Percentiles rank a stretch among this genome's conserved stretches.
Conservation (phyloP, 2,888 invertebrate species). For the Cybosia mesomella region DNA sequence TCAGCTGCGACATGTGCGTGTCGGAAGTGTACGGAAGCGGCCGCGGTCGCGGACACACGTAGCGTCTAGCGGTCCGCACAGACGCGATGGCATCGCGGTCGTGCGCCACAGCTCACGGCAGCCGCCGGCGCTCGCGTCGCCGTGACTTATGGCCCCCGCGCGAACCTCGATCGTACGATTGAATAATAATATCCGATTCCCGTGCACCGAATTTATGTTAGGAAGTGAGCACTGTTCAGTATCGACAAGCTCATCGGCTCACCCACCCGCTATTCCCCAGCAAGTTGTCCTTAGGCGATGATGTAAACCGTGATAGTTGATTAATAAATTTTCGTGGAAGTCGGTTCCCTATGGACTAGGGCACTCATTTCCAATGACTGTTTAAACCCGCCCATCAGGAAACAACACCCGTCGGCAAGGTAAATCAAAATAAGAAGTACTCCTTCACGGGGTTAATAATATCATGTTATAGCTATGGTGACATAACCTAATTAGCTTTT, state of each 20-base stretch:
- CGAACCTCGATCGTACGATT: constrained; percentile 85
- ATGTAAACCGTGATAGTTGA: constrained; percentile 71
- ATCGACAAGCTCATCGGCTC: constrained; percentile 76
- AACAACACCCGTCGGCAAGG: neutral
- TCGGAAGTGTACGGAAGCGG: constrained; percentile 50
- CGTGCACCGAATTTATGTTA: constrained; percentile 86
- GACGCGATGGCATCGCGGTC: constrained; percentile 82
- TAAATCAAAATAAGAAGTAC: constrained; percentile 31
- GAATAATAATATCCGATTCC: constrained; percentile 87
- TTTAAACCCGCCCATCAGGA: constrained; percentile 45
- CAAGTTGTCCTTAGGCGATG: constrained; percentile 73
- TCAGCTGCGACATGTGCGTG: constrained; percentile 33
- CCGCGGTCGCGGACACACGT: constrained; percentile 49
- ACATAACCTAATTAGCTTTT: constrained; percentile 40
- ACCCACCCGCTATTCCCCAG: constrained; percentile 73
- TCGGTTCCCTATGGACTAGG: constrained; percentile 66
- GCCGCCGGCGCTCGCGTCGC: constrained; percentile 85
- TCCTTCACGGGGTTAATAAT: constrained; percentile 62
- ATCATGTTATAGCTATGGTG: constrained; percentile 66
- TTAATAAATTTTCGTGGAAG: constrained; percentile 70
- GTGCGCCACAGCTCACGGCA: constrained; percentile 85
- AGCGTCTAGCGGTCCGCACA: constrained; percentile 71
- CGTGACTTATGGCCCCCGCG: constrained; percentile 85
- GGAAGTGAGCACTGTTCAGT: constrained; percentile 84
- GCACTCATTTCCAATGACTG: constrained; percentile 56